Conservation (phyloP, 2,888 invertebrate genomes). For the Argyra leucocephala region DNA sequence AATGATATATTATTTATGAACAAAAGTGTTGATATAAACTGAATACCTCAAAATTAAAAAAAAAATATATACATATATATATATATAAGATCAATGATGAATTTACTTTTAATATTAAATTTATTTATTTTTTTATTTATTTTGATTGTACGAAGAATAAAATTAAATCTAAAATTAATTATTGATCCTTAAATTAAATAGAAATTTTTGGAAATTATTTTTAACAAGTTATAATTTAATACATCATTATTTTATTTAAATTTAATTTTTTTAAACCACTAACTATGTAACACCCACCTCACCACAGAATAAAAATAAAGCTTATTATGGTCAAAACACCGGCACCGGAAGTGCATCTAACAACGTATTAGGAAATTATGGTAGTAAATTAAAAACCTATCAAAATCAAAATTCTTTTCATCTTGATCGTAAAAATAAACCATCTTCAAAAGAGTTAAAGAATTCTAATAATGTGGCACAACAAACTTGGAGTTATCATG, state of each 20-base stretch:
- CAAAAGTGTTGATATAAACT: no score
- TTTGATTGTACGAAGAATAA: no score
- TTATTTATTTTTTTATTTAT: no score
- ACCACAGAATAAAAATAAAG: conserved; percentile 42
- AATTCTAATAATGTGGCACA: conserved; percentile 42
- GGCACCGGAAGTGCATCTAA: conserved; percentile 42
- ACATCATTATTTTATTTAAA: background rate
- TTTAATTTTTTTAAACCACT: background rate
- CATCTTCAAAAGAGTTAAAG: conserved; percentile 17
- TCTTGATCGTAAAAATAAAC: conserved; percentile 23
- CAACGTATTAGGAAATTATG: conserved; percentile 43
- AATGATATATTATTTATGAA: no score
- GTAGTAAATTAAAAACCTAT: conserved; percentile 28
- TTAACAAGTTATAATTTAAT: no score
- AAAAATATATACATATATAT: no score
- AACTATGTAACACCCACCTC: background rate
- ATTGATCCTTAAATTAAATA: no score
- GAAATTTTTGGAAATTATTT: no score
- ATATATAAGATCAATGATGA: no score
- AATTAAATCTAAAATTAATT: no score
- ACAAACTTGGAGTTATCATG: conserved; percentile 74
- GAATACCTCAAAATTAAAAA: no score
- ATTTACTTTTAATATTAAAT: no score
- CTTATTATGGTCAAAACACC: conserved; percentile 39
- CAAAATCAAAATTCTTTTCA: conserved; percentile 29